Evolutionary conservation across 2,797 vertebrate genomes (phyloP).

Genomic region (Syngnathus rostellatus): DNA sequence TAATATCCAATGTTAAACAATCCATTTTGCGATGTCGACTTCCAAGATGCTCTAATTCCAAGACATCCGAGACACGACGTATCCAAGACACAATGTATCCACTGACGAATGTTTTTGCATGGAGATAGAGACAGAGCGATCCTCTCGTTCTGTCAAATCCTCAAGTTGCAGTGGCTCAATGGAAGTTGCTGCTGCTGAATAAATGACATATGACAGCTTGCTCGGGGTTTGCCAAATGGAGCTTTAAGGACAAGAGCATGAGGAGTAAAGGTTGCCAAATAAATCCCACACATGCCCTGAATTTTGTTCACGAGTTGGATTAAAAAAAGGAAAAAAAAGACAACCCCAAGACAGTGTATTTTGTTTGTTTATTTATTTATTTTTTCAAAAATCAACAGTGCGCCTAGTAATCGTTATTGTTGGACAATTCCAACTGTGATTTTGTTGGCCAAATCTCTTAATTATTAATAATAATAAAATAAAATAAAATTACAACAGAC

Average conservation of each 20-base stretch:
- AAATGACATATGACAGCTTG: constrained; percentile 55
- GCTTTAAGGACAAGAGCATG: constrained; percentile 33
- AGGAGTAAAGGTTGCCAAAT: constrained; percentile 19
- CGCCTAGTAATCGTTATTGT: too few relatives aligned
- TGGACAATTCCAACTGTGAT: not conserved
- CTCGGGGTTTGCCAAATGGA: constrained; percentile 49
- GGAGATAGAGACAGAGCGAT: constrained; percentile 9
- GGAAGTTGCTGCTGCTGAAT: constrained; percentile 26
- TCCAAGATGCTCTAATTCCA: not conserved
- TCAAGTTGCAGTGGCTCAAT: constrained; percentile 28
- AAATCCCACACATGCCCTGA: not conserved
- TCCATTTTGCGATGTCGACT: not conserved
- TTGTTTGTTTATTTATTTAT: too few relatives aligned
- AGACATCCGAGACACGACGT: too few relatives aligned
- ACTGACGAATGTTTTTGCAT: constrained; percentile 8
- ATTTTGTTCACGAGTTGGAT: not conserved
- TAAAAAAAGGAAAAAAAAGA: not conserved
- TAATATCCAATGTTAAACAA: not conserved
- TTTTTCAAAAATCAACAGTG: not conserved
- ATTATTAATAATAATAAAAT: too few relatives aligned
- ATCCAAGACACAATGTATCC: not conserved
- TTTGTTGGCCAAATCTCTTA: not conserved
- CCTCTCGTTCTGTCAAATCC: constrained; percentile 2
- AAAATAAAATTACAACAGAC: not conserved
- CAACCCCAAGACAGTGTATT: not conserved